A percentile compares a stretch with the other conserved stretches of the same genome.
Evolutionary conservation across 2,888 invertebrate species (phyloP).

Genomic region (Onchidella celtica): DNA sequence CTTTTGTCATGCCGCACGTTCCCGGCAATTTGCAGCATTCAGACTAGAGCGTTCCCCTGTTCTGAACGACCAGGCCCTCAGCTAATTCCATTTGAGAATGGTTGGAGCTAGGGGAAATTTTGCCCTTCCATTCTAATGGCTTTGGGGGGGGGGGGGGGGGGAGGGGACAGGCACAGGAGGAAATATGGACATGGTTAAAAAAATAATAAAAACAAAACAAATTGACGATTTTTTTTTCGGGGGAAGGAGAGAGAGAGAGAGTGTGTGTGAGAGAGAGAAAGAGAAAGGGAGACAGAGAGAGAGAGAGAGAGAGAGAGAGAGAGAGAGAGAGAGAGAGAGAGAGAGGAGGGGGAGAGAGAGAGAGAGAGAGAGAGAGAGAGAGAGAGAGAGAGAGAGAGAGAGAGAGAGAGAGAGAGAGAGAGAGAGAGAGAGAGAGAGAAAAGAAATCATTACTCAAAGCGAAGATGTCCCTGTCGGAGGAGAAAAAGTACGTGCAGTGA

Average conservation of each 20-base stretch:
- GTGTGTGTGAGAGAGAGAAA: background rate
- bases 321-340: background rate
- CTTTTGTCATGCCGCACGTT: conserved; percentile 47
- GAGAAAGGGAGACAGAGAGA: background rate
- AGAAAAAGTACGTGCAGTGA: too few species aligned
- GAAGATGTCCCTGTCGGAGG: too few species aligned
- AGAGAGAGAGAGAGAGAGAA: background rate
- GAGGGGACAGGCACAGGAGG: background rate
- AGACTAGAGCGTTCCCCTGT: background rate
- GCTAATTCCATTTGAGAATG: background rate
- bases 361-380: conserved; percentile 41
- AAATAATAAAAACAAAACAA: background rate
- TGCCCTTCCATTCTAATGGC: background rate
- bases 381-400: conserved; percentile 26
- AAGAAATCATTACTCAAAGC: background rate
- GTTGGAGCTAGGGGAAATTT: too few species aligned
- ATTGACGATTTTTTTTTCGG: background rate
- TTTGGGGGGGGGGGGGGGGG: background rate
- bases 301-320: conserved; percentile 7
- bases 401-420: conserved; percentile 2
- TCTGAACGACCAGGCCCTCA: background rate
- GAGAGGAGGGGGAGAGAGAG: background rate
- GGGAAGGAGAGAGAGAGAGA: background rate
- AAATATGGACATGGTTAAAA: background rate
- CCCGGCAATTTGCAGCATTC: conserved; percentile 50